Base-by-base conservation (phyloP, 2,888 invertebrate species). In the Mesorhabditis belari region DNA sequence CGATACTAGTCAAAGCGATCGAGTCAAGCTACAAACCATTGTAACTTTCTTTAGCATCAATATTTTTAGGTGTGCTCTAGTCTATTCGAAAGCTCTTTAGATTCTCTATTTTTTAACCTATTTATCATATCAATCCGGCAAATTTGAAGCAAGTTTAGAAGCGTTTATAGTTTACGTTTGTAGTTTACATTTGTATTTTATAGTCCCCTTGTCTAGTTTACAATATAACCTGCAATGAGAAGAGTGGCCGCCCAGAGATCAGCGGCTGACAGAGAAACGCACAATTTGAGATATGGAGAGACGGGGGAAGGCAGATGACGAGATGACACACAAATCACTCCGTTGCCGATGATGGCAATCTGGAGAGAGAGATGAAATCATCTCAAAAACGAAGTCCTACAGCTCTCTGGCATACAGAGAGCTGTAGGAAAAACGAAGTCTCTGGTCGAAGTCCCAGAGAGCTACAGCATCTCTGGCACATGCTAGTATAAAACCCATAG, bases 321-420 rank as follows among this genome's bases (percentile, higher is more conserved):
- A 21, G 75, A 65, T 17, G 78, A 73, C 27, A 74, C 26, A 5
- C 75, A 73, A 21, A 78, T 79, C 27, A 76, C 54, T 4, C 69
- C 69, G 56, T 78, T 78, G 26, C 78, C 78, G 19, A 79, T 29
- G 5, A 78, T 70, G 19, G 78, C 76, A 9, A 78, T 60, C 76
- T 78, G 67, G 55, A 77, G 61, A 24, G 21, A n/a, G 17, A 19
- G 9, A 21, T 6, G 17, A 17, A 21, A 17, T 21, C 54, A 54
- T 21, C 23, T 54, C 26, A 19, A 17, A 12, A 24, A 54, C 9
- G 19, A 35, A 25, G n/a, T 19, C 19, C 17, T 21, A 21, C 17
- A 51, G 21, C 21, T 17, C 4, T n/a, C 53, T 9, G 9, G 6
- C n/a, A 21, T n/a, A 17, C 9, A 9, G 6, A 9, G 19, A 51